These are phyloP conservation scores for Hypolimnas misippus DNA, from an alignment of 2,888 invertebrate genomes.

Conservation along the genomic window DNA sequence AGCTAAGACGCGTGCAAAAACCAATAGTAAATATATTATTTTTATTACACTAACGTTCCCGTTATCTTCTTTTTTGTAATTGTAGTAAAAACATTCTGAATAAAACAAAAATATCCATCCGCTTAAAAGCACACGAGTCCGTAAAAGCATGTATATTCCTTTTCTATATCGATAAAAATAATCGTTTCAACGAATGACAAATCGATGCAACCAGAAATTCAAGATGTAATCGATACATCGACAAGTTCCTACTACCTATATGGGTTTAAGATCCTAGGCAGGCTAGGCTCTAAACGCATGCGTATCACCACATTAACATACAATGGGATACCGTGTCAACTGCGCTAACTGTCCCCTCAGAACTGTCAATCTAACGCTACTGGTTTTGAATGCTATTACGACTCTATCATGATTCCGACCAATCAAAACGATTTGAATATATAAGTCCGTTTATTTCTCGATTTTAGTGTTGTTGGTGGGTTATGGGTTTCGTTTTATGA, in stretches of 20 bases:
- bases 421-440: constrained; percentile 27
- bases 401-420: constrained; percentile 24
- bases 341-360: constrained; percentile 36
- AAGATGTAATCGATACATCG: constrained; percentile 7
- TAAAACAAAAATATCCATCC: too few species aligned
- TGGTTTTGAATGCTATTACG: constrained; percentile 46
- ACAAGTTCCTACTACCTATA: constrained; percentile 28
- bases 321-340: constrained; percentile 45
- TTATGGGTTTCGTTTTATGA: neutral
- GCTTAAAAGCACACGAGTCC: too few species aligned
- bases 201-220: constrained; percentile 2
- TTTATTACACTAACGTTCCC: too few species aligned
- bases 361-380: constrained; percentile 51
- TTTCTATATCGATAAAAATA: neutral
- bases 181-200: constrained; percentile 1
- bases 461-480: neutral
- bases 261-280: constrained; percentile 19
- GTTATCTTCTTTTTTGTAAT: too few species aligned
- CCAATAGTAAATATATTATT: too few species aligned
- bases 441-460: neutral
- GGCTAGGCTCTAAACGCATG: constrained; percentile 40
- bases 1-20: too few species aligned
- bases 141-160: neutral
- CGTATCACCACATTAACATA: constrained; percentile 48
- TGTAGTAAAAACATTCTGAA: neutral